Evolutionary conservation across 2,888 invertebrate genomes (phyloP).

Genomic region (Trichopria drosophilae): DNA sequence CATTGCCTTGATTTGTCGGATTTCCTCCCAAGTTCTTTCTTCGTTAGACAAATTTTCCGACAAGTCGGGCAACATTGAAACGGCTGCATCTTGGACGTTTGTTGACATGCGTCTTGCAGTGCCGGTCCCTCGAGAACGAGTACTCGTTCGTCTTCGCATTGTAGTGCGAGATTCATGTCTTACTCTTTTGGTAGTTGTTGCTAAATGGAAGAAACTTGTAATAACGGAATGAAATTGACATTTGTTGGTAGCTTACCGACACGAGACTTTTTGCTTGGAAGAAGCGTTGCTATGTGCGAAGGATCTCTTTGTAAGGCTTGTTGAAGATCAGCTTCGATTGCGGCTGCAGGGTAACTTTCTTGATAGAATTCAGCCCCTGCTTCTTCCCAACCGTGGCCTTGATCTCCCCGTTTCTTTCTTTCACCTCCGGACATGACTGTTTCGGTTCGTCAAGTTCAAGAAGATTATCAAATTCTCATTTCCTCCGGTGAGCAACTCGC

Average conservation of each 20-base stretch:
- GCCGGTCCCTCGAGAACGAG: constrained; percentile 61
- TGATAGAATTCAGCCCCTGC: constrained; percentile 85
- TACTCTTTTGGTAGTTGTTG: constrained; percentile 69
- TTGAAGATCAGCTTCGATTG: constrained; percentile 66
- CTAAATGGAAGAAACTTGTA: constrained; percentile 29
- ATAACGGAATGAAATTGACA: neutral
- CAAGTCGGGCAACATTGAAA: constrained; percentile 81
- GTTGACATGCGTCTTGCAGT: constrained; percentile 62
- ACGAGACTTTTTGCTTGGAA: constrained; percentile 80
- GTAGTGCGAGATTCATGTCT: constrained; percentile 67
- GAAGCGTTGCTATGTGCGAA: constrained; percentile 72
- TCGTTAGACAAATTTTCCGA: constrained; percentile 82
- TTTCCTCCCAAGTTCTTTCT: constrained; percentile 82
- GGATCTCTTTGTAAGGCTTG: constrained; percentile 71
- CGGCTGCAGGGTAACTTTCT: constrained; percentile 73
- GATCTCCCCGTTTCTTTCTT: constrained; percentile 62
- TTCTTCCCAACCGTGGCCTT: constrained; percentile 77
- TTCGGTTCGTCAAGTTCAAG: no score
- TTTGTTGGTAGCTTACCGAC: constrained; percentile 70
- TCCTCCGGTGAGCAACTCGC: no score
- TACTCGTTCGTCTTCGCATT: constrained; percentile 65
- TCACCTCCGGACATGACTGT: constrained; percentile 69
- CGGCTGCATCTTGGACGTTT: constrained; percentile 67
- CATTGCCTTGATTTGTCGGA: constrained; percentile 83
- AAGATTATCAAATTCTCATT: no score